Evolutionary conservation across 2,888 invertebrate species (phyloP).

Genomic region (Amphipoea lucens): DNA sequence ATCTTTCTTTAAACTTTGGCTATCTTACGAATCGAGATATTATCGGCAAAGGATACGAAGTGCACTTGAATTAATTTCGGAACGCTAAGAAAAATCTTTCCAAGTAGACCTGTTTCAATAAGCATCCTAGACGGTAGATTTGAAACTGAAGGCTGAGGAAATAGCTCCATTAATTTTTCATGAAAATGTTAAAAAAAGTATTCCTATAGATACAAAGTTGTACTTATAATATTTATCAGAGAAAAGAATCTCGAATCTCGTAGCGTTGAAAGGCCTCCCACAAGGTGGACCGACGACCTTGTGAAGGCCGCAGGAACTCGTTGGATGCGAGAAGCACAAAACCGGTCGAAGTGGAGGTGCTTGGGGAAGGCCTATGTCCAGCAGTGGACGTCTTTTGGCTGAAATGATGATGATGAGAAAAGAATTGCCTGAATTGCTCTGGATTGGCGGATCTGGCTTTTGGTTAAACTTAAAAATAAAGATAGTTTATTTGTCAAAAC

Average conservation of each 20-base stretch:
- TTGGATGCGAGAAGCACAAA: too few relatives aligned
- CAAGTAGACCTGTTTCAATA: slow-evolving; percentile 13
- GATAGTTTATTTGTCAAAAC: too few relatives aligned
- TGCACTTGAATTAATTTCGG: slow-evolving; percentile 34
- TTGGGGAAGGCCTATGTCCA: too few relatives aligned
- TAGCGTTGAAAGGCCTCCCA: too few relatives aligned
- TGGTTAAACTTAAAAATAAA: neutral
- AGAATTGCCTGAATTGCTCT: too few relatives aligned
- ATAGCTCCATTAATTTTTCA: slow-evolving; percentile 5
- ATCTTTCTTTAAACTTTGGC: neutral
- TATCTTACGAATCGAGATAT: slow-evolving; percentile 18
- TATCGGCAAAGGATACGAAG: slow-evolving; percentile 17
- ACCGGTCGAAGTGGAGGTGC: too few relatives aligned
- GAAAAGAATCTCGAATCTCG: neutral
- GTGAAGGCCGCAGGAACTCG: too few relatives aligned
- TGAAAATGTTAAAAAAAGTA: neutral
- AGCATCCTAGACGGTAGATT: slow-evolving; percentile 10
- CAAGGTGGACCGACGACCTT: too few relatives aligned
- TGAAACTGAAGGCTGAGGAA: neutral
- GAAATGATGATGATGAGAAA: neutral
- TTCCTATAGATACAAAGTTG: neutral
- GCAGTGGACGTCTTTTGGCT: too few relatives aligned
- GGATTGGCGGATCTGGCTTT: too few relatives aligned
- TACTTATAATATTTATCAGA: neutral
- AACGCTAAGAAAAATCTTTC: slow-evolving; percentile 13